phyloP scores from a whole-genome alignment of 2,888 invertebrate genomes.

The Nomada ferruginata region DNA sequence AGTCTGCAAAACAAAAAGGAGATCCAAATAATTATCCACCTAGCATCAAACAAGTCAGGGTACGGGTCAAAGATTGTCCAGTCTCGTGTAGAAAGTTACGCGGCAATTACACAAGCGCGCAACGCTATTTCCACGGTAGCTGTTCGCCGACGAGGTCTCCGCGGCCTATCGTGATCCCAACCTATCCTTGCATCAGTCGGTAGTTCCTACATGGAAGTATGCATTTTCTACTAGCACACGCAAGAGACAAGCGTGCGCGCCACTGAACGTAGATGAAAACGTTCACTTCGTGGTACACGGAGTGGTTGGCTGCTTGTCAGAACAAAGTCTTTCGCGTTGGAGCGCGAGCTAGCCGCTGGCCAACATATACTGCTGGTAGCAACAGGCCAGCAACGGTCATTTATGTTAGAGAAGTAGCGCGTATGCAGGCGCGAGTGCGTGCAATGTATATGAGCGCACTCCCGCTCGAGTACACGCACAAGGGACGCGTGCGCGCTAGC shows the following conservation, averaged over 20 bases:
- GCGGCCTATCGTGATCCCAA: slow-evolving; percentile 60
- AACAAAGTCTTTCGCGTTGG: slow-evolving; percentile 60
- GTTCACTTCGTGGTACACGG: slow-evolving; percentile 42
- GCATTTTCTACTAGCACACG: slow-evolving; percentile 52
- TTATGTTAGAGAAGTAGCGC: slow-evolving; percentile 60
- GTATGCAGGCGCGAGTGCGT: slow-evolving; percentile 26
- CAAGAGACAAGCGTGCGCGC: slow-evolving; percentile 3
- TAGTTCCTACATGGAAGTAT: slow-evolving; percentile 60
- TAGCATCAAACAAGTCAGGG: not conserved
- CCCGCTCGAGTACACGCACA: slow-evolving; percentile 11
- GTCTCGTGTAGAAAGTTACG: slow-evolving; percentile 60
- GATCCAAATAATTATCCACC: not conserved
- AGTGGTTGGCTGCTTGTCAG: slow-evolving; percentile 45
- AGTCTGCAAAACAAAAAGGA: not conserved
- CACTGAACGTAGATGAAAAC: slow-evolving; percentile 59
- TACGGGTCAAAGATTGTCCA: slow-evolving; percentile 44
- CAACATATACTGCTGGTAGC: slow-evolving; percentile 66
- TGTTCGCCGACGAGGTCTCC: slow-evolving; percentile 40
- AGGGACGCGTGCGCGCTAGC: slow-evolving; percentile 58
- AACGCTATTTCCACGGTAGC: slow-evolving; percentile 57
- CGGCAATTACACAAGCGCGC: slow-evolving; percentile 59
- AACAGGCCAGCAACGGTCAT: slow-evolving; percentile 66
- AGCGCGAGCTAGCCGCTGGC: slow-evolving; percentile 60
- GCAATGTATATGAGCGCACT: slow-evolving; percentile 22
- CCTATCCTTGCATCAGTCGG: slow-evolving; percentile 61